Evolutionary conservation across 2,888 invertebrate species (phyloP).

Genomic region (Pinctada fucata): DNA sequence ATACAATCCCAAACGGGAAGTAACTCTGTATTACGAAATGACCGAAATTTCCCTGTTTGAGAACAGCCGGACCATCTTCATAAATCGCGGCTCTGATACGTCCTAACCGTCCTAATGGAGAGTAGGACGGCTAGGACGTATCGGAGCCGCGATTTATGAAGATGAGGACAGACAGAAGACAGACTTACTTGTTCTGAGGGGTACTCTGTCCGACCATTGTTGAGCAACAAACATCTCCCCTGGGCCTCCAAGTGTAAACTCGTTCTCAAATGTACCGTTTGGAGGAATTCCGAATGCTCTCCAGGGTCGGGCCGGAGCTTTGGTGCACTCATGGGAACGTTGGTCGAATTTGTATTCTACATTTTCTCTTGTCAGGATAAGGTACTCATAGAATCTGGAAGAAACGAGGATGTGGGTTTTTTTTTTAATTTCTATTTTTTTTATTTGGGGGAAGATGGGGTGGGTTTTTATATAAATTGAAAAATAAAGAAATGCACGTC

Average conservation of each 20-base stretch:
- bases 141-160: too few relatives aligned
- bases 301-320: conserved; percentile 45
- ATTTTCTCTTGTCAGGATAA: conserved; percentile 49
- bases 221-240: conserved; percentile 48
- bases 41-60: too few relatives aligned
- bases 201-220: conserved; percentile 57
- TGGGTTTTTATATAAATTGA: too few relatives aligned
- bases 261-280: conserved; percentile 55
- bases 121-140: too few relatives aligned
- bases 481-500: too few relatives aligned
- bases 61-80: too few relatives aligned
- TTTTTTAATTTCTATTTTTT: too few relatives aligned
- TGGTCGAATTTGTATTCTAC: conserved; percentile 51
- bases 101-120: too few relatives aligned
- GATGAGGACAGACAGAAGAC: conserved; percentile 9
- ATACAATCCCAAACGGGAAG: too few relatives aligned
- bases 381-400: conserved; percentile 50
- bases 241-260: conserved; percentile 54
- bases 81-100: too few relatives aligned
- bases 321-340: conserved; percentile 46
- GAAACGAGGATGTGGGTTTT: not conserved
- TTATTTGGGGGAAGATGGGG: too few relatives aligned
- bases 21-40: too few relatives aligned
- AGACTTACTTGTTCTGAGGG: conserved; percentile 44
- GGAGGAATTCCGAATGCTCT: conserved; percentile 48